Base-by-base conservation (phyloP, 2,113 vertebrate genomes). In the Dasyornis broadbenti region DNA sequence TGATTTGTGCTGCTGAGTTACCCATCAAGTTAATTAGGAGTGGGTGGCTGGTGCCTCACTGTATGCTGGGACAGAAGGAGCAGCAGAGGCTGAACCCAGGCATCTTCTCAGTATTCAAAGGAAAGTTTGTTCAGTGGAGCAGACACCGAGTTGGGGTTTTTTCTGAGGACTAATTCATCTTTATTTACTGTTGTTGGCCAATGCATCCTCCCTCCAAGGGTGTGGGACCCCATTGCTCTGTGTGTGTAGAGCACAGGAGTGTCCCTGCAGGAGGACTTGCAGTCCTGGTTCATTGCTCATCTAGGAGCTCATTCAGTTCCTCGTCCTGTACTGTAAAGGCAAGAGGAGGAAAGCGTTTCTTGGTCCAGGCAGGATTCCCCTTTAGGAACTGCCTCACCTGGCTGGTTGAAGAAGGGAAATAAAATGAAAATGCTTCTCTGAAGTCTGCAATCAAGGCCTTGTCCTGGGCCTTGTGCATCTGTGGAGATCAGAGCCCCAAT, bases 1-100 rank as follows among this genome's bases (percentile, higher is more conserved):
- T 96, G 95, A 96, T 86, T 49, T 82, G 37, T 80, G 88, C 95
- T 82, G 82, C 86, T 78, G 92, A 95, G 68, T 92, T 95, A 70
- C 90, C 90, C 60, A 64, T 91, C 75, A 30, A 76, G 52, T 30
- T 92, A 94, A 94, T 95, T 69, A 95, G 64, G 61, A 96, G 83
- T 90, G 95, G 91, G 94, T 86, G 82, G 68, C 57, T 86, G 70
- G 47, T 92, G 73, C 44, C 78, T 63, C 33, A 11, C 52, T 4
- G 10, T 76, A 13, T 33, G 47, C 89, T 94, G 93, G 86, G 76
- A 42, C 89, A 87, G 82, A 78, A 79, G 66, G 59, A 75, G 24
- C 68, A 53, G 69, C 23, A 18, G 68, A 82, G 79, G 42, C 66
- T 94, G 72, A 88, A 72, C 60, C 44, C 65, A 30, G 77, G 53